Evolutionary conservation across 2,797 vertebrate genomes (phyloP), one percentile per base, ranked within the genome.

Genomic region (Lates japonicus): DNA sequence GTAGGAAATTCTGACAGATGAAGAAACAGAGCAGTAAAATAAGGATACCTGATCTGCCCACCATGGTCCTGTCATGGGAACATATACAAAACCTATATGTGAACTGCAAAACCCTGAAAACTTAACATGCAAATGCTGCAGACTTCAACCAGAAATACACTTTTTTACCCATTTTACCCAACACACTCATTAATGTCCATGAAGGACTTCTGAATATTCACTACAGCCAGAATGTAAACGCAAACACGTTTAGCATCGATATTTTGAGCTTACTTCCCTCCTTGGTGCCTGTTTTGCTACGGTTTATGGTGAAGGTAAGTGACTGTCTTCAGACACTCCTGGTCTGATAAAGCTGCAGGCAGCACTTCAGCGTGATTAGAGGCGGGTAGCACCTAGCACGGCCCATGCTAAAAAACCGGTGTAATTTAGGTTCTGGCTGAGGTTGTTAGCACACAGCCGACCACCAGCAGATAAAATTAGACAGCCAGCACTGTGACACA

Each of bases 401-500:
- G 62, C 41, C 41, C 52, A 11, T 42, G 62, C 59, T 42, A 67
- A 52, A 29, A 29, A 42, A 42, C 1, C 7, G 1, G 13, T 48
- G 57, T 37, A 22, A 16, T 11, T 41, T 0, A 2, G 49, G n/a
- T 12, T 52, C n/a, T 16, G 16, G 12, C 35, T 19, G 48, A 42
- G n/a, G 41, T 11, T 67, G 61, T 33, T 57, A 33, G 69, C 66
- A 44, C 49, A 46, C 3, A 35, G 29, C 76, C 17, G 4, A 29
- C 13, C 54, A 33, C 14, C 29, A 7, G n/a, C 16, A 52, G 19
- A 52, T 52, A 39, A 65, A 42, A 20, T 55, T 1, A 16, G 39
- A 12, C 70, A 63, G 66, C 46, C 49, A 5, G 20, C 6, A 14
- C 9, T 16, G 22, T 68, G 62, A 76, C 74, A 76, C 66, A 65